Conservation (phyloP, 2,113 vertebrate species). For the Odocoileus virginianus region DNA sequence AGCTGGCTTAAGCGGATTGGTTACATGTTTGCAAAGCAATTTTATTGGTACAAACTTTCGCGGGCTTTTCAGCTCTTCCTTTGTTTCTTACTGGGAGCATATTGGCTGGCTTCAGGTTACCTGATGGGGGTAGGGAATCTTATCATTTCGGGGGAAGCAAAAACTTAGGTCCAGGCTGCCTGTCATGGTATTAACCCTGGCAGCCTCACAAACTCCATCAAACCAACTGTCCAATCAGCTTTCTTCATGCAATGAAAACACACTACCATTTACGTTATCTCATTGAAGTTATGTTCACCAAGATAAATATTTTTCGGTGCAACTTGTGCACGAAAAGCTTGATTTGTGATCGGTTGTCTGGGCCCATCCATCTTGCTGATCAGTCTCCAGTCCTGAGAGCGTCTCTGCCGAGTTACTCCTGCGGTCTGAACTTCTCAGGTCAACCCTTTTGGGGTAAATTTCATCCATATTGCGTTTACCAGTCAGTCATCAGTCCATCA, state of each 20-base stretch:
- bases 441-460: neutral
- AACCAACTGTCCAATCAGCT: neutral
- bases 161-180: no score
- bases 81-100: no score
- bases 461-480: neutral
- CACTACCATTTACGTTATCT: accelerated
- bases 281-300: neutral
- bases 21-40: no score
- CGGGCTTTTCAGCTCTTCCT: no score
- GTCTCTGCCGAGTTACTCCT: neutral
- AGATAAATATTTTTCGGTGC: neutral
- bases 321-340: neutral
- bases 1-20: no score
- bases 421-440: neutral
- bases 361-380: neutral
- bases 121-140: no score
- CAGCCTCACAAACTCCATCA: neutral
- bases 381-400: no score
- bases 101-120: no score
- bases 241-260: neutral
- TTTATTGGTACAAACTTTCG: no score
- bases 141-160: no score
- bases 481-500: no score
- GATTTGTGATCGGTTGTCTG: neutral
- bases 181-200: no score